These are phyloP conservation scores for Eurosta solidaginis DNA, from an alignment of 1,140 invertebrate genomes.

Conservation along the genomic window DNA sequence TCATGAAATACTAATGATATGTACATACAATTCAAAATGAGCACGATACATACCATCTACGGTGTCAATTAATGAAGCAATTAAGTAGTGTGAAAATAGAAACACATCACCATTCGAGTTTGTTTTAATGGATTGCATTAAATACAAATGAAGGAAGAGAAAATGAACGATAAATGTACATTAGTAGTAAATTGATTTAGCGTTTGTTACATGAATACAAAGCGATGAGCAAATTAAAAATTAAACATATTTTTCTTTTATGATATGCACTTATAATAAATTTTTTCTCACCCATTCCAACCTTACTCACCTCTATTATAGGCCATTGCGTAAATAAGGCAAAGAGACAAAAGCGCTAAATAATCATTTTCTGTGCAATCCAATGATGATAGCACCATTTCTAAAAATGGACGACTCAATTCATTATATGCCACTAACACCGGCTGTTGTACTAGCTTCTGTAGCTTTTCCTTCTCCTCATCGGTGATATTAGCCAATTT, in stretches of 20 bases:
- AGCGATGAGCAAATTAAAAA: background rate
- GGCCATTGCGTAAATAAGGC: slow-evolving; percentile 90
- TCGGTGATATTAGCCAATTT: slow-evolving; percentile 80
- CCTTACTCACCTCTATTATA: slow-evolving; percentile 89
- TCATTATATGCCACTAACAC: slow-evolving; percentile 31
- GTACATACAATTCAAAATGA: background rate
- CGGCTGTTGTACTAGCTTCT: slow-evolving; percentile 44
- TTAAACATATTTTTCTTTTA: too few relatives aligned
- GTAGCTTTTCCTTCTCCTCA: slow-evolving; percentile 83
- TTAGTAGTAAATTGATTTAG: slow-evolving; percentile 10
- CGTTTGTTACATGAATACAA: background rate
- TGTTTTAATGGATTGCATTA: slow-evolving; percentile 12
- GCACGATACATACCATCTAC: slow-evolving; percentile 39
- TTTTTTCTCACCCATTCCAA: too few relatives aligned
- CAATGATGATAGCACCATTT: slow-evolving; percentile 82
- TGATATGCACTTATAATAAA: too few relatives aligned
- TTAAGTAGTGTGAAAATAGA: slow-evolving; percentile 2
- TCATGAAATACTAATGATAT: slow-evolving; percentile 8
- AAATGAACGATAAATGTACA: slow-evolving; percentile 7
- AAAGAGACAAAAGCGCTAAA: slow-evolving; percentile 86
- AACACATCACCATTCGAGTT: slow-evolving; percentile 29
- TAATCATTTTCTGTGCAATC: slow-evolving; percentile 94
- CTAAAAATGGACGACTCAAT: slow-evolving; percentile 74
- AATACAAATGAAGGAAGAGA: slow-evolving; percentile 25
- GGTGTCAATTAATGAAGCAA: slow-evolving; percentile 14